phyloP scores from a whole-genome alignment of 1,140 invertebrate species.

The Heliconius hewitsoni region DNA sequence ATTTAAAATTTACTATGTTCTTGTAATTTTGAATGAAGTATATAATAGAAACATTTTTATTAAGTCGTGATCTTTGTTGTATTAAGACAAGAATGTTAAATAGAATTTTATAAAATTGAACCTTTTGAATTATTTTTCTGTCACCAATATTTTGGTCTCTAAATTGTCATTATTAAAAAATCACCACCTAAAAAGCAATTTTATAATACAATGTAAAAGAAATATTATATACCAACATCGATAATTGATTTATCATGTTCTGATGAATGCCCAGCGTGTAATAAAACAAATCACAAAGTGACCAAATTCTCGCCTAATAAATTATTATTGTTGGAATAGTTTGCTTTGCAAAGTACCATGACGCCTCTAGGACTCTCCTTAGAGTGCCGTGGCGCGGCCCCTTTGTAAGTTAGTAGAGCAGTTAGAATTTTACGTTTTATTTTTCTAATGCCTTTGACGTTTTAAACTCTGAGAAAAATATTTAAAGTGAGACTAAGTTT shows the following conservation, averaged over 20 bases:
- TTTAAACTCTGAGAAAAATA: not conserved
- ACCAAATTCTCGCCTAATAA: slow-evolving; percentile 22
- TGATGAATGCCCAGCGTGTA: slow-evolving; percentile 24
- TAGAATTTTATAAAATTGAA: no score
- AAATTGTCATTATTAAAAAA: not conserved
- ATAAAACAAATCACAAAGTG: slow-evolving; percentile 16
- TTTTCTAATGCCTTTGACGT: slow-evolving; percentile 37
- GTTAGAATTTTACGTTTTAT: slow-evolving; percentile 37
- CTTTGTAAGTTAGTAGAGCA: slow-evolving; percentile 62
- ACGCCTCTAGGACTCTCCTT: slow-evolving; percentile 33
- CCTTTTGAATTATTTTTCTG: no score
- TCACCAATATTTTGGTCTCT: no score
- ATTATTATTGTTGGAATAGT: slow-evolving; percentile 41
- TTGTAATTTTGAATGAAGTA: not conserved
- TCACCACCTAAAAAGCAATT: not conserved
- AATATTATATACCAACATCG: not conserved
- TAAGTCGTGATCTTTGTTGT: no score
- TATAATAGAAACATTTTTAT: not conserved
- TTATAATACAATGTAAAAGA: not conserved
- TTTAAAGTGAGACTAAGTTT: not conserved
- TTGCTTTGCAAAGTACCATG: slow-evolving; percentile 68
- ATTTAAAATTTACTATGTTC: not conserved
- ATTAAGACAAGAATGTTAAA: no score
- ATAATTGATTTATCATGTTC: slow-evolving; percentile 67
- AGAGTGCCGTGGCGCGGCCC: slow-evolving; percentile 51